Evolutionary conservation across 2,888 invertebrate genomes (phyloP).

Genomic region (Pharmacophagus antenor): DNA sequence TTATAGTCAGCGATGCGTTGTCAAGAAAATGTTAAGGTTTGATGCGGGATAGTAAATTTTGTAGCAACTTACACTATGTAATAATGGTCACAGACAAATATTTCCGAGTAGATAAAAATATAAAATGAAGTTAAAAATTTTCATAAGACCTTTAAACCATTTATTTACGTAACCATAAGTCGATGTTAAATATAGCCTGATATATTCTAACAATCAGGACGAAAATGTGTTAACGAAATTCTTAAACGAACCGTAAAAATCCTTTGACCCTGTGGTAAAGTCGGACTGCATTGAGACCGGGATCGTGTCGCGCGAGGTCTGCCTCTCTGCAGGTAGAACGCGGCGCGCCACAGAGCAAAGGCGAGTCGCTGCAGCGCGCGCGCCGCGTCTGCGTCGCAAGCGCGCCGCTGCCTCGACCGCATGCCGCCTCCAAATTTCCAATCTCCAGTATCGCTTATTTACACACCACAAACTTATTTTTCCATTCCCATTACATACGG

Average conservation of each 20-base stretch:
- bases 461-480: constrained; percentile 1
- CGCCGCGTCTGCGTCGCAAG: constrained; percentile 74
- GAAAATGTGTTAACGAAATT: not conserved
- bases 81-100: no score
- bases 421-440: constrained; percentile 41
- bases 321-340: constrained; percentile 84
- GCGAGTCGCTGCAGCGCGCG: constrained; percentile 85
- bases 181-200: no score
- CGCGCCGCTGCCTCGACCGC: constrained; percentile 54
- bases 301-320: constrained; percentile 40
- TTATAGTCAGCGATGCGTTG: no score
- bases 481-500: not conserved
- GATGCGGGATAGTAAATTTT: no score
- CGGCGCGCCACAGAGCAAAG: constrained; percentile 87
- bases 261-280: constrained; percentile 33
- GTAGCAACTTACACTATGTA: no score
- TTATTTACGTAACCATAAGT: no score
- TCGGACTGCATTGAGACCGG: constrained; percentile 49
- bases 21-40: no score
- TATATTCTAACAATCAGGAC: no score
- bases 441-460: not conserved
- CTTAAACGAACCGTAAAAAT: constrained; percentile 51
- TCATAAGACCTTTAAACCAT: no score
- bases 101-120: no score
- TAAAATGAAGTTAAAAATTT: no score